phyloP scores from a whole-genome alignment of 2,113 vertebrate species.

The Syngnathoides biaculeatus region DNA sequence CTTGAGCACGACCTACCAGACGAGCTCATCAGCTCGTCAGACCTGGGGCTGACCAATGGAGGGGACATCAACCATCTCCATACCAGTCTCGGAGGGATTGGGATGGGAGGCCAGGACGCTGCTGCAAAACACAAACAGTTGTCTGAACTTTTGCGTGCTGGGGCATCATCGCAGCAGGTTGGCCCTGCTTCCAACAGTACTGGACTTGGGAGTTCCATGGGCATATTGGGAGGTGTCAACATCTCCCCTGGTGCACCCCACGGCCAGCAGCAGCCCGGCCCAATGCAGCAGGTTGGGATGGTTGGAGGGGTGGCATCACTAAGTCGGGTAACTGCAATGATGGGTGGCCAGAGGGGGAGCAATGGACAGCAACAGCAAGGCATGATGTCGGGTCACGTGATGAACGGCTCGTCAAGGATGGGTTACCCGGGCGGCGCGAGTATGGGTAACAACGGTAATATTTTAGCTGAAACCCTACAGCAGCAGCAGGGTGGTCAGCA shows the following conservation, averaged over 20 bases:
- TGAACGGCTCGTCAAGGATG: slow-evolving; percentile 94
- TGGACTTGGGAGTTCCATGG: slow-evolving; percentile 55
- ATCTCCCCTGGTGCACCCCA: slow-evolving; percentile 56
- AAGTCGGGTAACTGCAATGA: slow-evolving; percentile 67
- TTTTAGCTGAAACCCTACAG: slow-evolving; percentile 86
- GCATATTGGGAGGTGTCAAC: slow-evolving; percentile 62
- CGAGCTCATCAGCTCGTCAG: slow-evolving; percentile 92
- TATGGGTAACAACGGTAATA: slow-evolving; percentile 80
- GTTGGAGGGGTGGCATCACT: slow-evolving; percentile 55
- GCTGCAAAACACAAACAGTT: slow-evolving; percentile 97
- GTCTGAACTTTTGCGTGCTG: slow-evolving; percentile 88
- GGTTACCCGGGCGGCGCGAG: slow-evolving; percentile 79
- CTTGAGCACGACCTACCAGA: slow-evolving; percentile 97
- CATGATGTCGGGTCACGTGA: slow-evolving; percentile 80
- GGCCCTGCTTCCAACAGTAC: slow-evolving; percentile 66
- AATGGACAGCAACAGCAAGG: slow-evolving; percentile 68
- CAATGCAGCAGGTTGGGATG: slow-evolving; percentile 79
- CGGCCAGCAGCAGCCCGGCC: slow-evolving; percentile 71
- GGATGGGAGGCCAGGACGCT: slow-evolving; percentile 80
- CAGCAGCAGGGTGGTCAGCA: slow-evolving; percentile 80
- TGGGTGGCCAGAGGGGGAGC: slow-evolving; percentile 69
- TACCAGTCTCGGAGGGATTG: slow-evolving; percentile 76
- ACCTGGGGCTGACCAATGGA: slow-evolving; percentile 88
- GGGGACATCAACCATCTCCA: slow-evolving; percentile 86
- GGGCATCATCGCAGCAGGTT: slow-evolving; percentile 76